Evolutionary conservation across 2,888 invertebrate genomes (phyloP), one percentile per base, ranked within the genome.

Genomic region (Minunthozetes semirufus): DNA sequence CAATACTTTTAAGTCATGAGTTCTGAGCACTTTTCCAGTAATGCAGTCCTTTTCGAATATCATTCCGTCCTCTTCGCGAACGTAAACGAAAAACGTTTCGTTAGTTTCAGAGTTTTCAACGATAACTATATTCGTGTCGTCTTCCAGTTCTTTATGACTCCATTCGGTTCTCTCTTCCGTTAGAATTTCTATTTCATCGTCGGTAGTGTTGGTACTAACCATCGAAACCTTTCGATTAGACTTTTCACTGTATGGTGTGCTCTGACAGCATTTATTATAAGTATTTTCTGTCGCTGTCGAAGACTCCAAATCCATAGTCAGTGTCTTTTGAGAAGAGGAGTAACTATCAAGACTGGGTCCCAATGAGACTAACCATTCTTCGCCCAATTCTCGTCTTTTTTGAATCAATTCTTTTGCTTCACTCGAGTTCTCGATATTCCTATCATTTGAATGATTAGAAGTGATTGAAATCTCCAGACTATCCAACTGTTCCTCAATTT

Each of bases 1-100:
- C 42, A 74, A 46, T 13, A 74, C 61, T 42, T 74, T 74, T 17
- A 74, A n/a, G 46, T 74, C 74, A 38, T 70, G 71, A n/a, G 74
- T 74, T 42, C 48, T 46, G 11, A 74, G 42, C 19, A 74, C 33
- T 56, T 70, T 73, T 13, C 74, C 74, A 3, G 70, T n/a, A 17
- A 50, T 50, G 56, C 74, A 74, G 38, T 70, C 70, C 50, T 74
- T 74, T 38, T 74, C 74, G 29, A 70, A 74, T 9, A 74, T 13
- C 19, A 74, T 59, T 33, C 74, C 74, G 53, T 74, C 74, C 25
- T 61, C 70, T 33, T 68, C 70, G 27, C 74, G 5, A 17, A 74
- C 70, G 38, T 70, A 70, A 48, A 74, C 33, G 42, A 74, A 74
- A 33, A 66, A 9, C n/a, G 66, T 66, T 66, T 66, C 66, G 11